Base-by-base conservation (phyloP, 2,888 invertebrate genomes). In the Latrodectus elegans region DNA sequence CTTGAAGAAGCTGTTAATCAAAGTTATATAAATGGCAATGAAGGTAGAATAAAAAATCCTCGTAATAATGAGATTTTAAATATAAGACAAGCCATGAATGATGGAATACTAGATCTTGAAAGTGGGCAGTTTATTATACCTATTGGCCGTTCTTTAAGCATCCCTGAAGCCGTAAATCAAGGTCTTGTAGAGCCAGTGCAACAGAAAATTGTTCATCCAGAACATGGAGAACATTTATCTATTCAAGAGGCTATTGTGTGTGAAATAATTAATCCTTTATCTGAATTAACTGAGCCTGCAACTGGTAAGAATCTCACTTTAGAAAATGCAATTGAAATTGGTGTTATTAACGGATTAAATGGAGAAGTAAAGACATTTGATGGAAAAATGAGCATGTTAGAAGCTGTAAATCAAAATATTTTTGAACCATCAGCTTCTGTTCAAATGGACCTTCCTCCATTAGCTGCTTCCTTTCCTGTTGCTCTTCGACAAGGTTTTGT, bases 151-250 rank as follows among this genome's bases (percentile, higher is more conserved):
- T 96, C 96, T 91, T 93, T 97, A 17, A 95, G 96, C 0, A 94
- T 97, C 90, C 95, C 96, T 12, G 96, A 97, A 92, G 94, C 98
- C 71, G 94, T 96, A 89, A 94, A 95, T 90, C 97, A 97, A 93
- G 98, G 98, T 74, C 94, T 97, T 55, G 94, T 97, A 90, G 96
- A 96, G 92, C 94, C 94, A 8, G 92, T 93, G 53, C 94, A 94
- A 15, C 94, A 95, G 89, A 95, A 95, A 92, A 95, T 97, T 87
- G 94, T 97, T 90, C 97, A 97, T 92, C 97, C 97, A 3, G 97
- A 97, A 93, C 96, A 96, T 38, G 97, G 97, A 3, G 94, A 94
- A 90, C 94, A 95, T 89, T 93, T 97, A 79, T 95, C 95, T 83
- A 93, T 97, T 89, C 94, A 95, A 90, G 96, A 97, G 94, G 96